Base-by-base conservation (phyloP, 2,797 vertebrate species). In the Cynodonichthys magdalenae region DNA sequence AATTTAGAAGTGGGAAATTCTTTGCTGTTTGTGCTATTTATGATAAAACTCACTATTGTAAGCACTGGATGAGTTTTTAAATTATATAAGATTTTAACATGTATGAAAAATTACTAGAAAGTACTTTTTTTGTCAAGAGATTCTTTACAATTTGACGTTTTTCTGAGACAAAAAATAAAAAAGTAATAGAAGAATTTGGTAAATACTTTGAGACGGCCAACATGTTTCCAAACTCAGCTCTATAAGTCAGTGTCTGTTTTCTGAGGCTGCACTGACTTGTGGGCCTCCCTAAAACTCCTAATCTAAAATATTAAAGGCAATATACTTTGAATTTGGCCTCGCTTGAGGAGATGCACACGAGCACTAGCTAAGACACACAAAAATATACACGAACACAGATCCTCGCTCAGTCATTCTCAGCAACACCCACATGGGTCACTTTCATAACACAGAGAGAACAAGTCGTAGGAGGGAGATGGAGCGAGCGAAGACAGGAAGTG, bases 391-490 rank as follows among this genome's bases (percentile, higher is more conserved):
- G 55, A 85, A 60, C 48, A 18, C 77, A 66, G 62, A 77, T 82
- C 72, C 78, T 78, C 70, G 63, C 83, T 85, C 81, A 60, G 81
- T 91, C 87, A 89, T 90, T 90, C 87, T 88, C 87, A 90, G 5
- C 8, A 31, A 31, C 29, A 31, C 29, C 29, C 29, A 31, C 29
- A 31, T 65, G 85, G 92, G 91, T 93, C 90, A 92, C 84, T 93
- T 93, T 93, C 88, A 91, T 91, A 91, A 90, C 90, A 79, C 57
- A 6, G 36, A 81, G 75, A 90, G 87, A 88, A 87, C 88, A 90
- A 88, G 86, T 77, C 84, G 87, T 90, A 79, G 87, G 81, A 90
- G 86, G 87, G 76, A 88, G 80, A 77, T 82, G 69, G 85, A 87
- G 85, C 61, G 83, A 84, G 84, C 59, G 62, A 67, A 67, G 78